A percentile compares a stretch with the other conserved stretches of the same genome.
phyloP scores from a whole-genome alignment of 2,888 invertebrate species.

The Enchytraeus crypticus region DNA sequence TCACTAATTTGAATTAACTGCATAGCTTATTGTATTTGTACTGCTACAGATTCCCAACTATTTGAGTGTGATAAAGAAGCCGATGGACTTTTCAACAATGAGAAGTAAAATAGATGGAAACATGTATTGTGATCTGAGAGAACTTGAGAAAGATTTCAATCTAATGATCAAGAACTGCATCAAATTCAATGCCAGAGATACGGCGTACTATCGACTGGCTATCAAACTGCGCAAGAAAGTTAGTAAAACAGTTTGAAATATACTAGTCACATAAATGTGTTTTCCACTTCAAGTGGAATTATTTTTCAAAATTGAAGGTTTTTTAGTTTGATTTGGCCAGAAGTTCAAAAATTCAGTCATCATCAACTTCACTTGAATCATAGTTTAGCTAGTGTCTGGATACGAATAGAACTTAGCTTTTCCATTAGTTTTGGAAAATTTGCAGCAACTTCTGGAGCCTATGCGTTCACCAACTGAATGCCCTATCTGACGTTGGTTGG shows the following conservation, averaged over 20 bases:
- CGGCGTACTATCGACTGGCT: constrained; percentile 83
- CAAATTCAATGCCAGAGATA: constrained; percentile 87
- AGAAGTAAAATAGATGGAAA: constrained; percentile 52
- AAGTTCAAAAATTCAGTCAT: not conserved
- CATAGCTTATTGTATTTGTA: too few relatives aligned
- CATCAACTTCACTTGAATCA: too few relatives aligned
- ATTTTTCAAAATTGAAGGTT: too few relatives aligned
- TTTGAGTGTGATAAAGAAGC: constrained; percentile 68
- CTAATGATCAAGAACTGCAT: constrained; percentile 94
- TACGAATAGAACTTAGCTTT: too few relatives aligned
- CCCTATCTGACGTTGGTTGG: too few relatives aligned
- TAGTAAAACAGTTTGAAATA: not conserved
- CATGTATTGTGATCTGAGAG: constrained; percentile 56
- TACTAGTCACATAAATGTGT: not conserved
- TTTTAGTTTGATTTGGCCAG: not conserved
- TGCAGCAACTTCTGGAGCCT: too few relatives aligned
- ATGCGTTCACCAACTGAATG: too few relatives aligned
- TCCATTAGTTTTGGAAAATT: too few relatives aligned
- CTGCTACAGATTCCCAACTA: constrained; percentile 78
- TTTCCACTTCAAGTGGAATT: too few relatives aligned
- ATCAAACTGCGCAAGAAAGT: constrained; percentile 74
- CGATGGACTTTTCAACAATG: constrained; percentile 87
- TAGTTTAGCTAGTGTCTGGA: too few relatives aligned
- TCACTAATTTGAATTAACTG: too few relatives aligned
- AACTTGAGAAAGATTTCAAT: constrained; percentile 79